Base-by-base conservation (phyloP, 2,797 vertebrate genomes). In the Capromys pilorides region DNA sequence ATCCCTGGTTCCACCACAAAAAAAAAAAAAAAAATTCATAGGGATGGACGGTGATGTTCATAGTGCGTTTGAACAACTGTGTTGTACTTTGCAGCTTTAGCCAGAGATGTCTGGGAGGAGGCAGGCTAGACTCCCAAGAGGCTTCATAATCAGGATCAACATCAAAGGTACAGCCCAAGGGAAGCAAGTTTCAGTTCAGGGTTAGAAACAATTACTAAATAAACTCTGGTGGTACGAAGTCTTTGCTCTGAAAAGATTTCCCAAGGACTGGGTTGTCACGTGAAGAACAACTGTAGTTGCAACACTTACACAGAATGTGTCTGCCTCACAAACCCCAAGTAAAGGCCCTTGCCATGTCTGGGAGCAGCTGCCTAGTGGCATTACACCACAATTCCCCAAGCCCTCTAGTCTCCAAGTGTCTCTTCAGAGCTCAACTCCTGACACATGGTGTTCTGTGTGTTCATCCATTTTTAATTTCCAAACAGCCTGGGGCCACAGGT, bases 351-450 rank as follows among this genome's bases (percentile, higher is more conserved):
- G n/a, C 21, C 11, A 1, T 13, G 26, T 8, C 66, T 59, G 31
- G 19, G 22, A 59, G 39, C 3, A 4, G 6, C 69, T 78, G 45
- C n/a, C 45, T 24, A 31, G 11, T 10, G 24, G 24, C 33, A 36
- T 33, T 45, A 36, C 0, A 1, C 66, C 33, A 49, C 0, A 1
- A 39, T 0, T 14, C 1, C 26, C 66, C 21, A 2, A 10, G 57
- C 22, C 64, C 28, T 64, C 36, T 45, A 4, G 62, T 16, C 57
- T 62, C 45, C n/a, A 41, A 0, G 28, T 13, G 26, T 19, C 71
- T 62, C 36, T 45, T 8, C 13, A 13, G 11, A 31, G 61, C 57
- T n/a, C 61, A 4, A 2, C 39, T 91, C 61, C 66, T 13, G 7
- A 54, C 31, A 75, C 16, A 26, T 0, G 0, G 11, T 22, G 4